Base-by-base conservation (phyloP, 2,888 invertebrate genomes). In the Chironomus riparius region DNA sequence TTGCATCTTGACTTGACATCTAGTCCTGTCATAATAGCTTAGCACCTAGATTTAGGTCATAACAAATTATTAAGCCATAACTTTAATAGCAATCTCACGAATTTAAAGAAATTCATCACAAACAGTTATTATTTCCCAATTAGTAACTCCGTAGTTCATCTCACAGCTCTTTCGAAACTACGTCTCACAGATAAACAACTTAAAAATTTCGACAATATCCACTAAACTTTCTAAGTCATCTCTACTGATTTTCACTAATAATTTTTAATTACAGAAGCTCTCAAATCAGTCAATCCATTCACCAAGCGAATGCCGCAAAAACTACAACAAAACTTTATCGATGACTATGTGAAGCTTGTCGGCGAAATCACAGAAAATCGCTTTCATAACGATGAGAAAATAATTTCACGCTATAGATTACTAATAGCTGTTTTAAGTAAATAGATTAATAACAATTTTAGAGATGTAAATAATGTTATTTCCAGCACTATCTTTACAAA, bases 231-330 rank as follows among this genome's bases (percentile, higher is more conserved):
- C 38, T 38, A 38, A 10, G n/a, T n/a, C 38, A 38, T 38, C 38
- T 38, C 38, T 38, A 10, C 38, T 38, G 38, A 10, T 21, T 13
- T 24, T 65, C 24, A 3, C 10, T 22, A 21, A 22, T 5, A 24
- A 15, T 18, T 15, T n/a, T 24, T 24, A 21, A n/a, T 68, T 68
- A 62, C 83, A 90, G 91, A 88, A 80, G 88, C 91, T 68, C 85
- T 89, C 0, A 84, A 86, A 77, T 91, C 92, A 0, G 87, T 92
- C 3, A 91, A 90, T 80, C 92, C 92, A 0, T 92, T 91, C 80
- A 80, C 89, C 76, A 84, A 86, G 6, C 85, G 87, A 69, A 88
- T 92, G 70, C 89, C 91, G 0, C 80, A 83, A 0, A 81, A 86
- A 0, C 80, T 88, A 22, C 87, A 87, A 56, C 86, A 88, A 3